Evolutionary conservation across 2,797 vertebrate genomes (phyloP).

Genomic region (Dryobates pubescens): DNA sequence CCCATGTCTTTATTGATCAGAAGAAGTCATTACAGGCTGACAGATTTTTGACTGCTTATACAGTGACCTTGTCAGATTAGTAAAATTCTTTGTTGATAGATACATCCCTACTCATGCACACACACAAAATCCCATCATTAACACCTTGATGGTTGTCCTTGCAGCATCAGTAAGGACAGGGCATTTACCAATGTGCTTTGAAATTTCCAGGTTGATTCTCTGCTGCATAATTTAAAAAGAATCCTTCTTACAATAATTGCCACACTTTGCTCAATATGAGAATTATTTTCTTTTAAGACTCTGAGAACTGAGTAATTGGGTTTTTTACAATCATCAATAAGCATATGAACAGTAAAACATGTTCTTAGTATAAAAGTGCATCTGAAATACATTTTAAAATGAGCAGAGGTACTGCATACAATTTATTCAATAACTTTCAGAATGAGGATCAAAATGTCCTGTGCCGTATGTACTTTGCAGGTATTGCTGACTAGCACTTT

Average conservation of each 20-base stretch:
- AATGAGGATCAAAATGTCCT: not conserved
- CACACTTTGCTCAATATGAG: not conserved
- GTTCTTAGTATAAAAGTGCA: not conserved
- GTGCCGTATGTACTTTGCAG: not conserved
- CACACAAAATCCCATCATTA: not conserved
- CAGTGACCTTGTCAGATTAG: conserved; percentile 50
- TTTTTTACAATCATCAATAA: not conserved
- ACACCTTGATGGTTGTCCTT: not conserved
- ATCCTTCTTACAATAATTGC: not conserved
- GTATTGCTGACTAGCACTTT: not conserved
- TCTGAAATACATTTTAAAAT: not conserved
- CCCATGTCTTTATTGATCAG: conserved; percentile 53
- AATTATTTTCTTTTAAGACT: not conserved
- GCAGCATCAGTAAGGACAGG: not conserved
- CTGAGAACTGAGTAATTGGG: not conserved
- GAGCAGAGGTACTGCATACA: accelerated
- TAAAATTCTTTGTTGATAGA: conserved; percentile 22
- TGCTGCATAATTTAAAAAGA: not conserved
- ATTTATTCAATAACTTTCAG: not conserved
- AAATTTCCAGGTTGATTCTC: conserved; percentile 16
- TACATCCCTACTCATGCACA: not conserved
- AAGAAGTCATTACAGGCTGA: conserved; percentile 42
- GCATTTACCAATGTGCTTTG: not conserved
- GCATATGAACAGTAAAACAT: not conserved
- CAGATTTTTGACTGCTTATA: conserved; percentile 35